Base-by-base conservation (phyloP, 2,113 vertebrate genomes). In the Forbesichthys papilliferus region DNA sequence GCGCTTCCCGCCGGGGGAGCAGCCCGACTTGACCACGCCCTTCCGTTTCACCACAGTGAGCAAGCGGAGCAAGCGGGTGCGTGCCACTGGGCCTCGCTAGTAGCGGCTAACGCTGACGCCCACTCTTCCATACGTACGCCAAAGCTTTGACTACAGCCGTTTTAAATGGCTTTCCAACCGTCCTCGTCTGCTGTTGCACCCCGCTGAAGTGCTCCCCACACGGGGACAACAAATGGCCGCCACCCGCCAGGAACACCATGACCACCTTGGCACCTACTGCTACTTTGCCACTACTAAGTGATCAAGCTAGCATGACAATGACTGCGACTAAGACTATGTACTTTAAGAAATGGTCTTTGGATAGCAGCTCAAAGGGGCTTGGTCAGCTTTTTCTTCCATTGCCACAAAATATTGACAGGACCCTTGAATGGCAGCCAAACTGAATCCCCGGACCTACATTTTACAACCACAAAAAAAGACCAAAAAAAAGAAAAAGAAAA, bases 11-110 rank as follows among this genome's bases (percentile, higher is more conserved):
- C 92, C 91, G 0, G 92, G 91, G 61, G 92, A 92, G 77, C 92
- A 91, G 79, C 92, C 92, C 5, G 90, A 90, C 77, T 86, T 92
- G 71, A 91, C 89, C 71, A 90, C 88, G 18, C 91, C 91, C 16
- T 94, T 94, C 79, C 93, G 93, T 64, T 94, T 92, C 77, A 94
- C 93, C 78, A 93, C 93, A 4, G 69, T 94, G 70, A 92, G 90
- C 81, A 93, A 93, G 85, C 85, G 91, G 71, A 91, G 77, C 60
- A 92, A 92, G 73, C 84, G 82, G 77, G 90, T 92, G 58, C 90
- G 92, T 0, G 90, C 91, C 52, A 90, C 90, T 5, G 89, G 90
- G 62, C 90, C 91, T 54, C 92, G 91, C 82, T 92, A 92, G 78
- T 73, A 78, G 75, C 74, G 74, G 83, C 76, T 75, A 65, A 77